Conservation (phyloP, 2,797 vertebrate genomes). For the Scolopax rusticola region DNA sequence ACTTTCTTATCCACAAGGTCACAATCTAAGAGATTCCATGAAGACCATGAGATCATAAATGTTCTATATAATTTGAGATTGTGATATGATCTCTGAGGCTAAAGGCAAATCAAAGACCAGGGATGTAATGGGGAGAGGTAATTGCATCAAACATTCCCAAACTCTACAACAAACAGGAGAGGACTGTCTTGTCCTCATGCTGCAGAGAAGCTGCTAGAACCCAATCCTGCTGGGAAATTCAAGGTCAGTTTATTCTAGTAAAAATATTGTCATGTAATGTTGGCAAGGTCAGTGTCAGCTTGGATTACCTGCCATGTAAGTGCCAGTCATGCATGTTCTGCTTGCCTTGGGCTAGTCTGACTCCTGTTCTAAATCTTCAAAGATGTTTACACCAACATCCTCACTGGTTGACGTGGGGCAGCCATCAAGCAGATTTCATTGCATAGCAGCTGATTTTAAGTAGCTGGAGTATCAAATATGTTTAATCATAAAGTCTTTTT, state of each 20-base stretch:
- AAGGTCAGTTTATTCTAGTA: slow-evolving; percentile 15
- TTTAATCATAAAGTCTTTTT: neutral
- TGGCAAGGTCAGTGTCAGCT: slow-evolving; percentile 63
- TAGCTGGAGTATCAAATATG: neutral
- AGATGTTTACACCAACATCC: neutral
- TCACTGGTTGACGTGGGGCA: neutral
- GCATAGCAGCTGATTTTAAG: neutral
- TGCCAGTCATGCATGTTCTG: slow-evolving; percentile 36
- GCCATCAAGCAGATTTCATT: neutral
- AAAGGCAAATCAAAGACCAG: neutral
- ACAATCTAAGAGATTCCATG: neutral
- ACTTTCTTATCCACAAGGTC: neutral
- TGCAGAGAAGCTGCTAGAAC: neutral
- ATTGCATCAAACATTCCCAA: neutral
- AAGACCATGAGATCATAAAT: neutral
- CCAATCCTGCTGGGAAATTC: neutral
- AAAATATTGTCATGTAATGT: neutral
- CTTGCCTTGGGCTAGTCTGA: slow-evolving; percentile 41
- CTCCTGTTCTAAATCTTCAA: neutral
- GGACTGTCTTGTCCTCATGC: rapidly evolving
- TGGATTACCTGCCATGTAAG: slow-evolving; percentile 48
- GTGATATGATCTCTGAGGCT: neutral
- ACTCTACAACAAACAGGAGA: neutral
- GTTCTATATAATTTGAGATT: neutral
- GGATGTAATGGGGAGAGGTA: neutral